Evolutionary conservation across 2,797 vertebrate species (phyloP), one percentile per base, ranked within the genome.

Genomic region (Microhierax caerulescens): DNA sequence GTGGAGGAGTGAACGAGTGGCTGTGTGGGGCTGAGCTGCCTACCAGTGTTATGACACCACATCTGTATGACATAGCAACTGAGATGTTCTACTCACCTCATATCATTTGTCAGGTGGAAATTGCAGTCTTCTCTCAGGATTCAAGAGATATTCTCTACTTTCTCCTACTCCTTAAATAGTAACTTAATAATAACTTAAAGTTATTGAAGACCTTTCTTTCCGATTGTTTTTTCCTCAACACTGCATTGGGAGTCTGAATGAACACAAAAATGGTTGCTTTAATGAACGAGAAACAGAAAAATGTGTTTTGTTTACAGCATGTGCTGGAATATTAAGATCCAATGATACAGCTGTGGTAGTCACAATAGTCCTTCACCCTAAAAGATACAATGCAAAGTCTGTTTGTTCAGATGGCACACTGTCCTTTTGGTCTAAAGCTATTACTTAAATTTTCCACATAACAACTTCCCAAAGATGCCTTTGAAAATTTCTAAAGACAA

Each of bases 401-500:
- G 95, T 98, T 98, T 98, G 89, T 93, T 97, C 98, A 98, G 97
- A 98, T 98, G 98, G 97, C 60, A 94, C 48, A 54, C 88, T 93
- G 96, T 98, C 96, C 95, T 97, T 94, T 93, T 53, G 48, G 89
- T 95, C 85, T 95, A 95, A 97, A 96, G 95, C 96, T 94, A 95
- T 97, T 95, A 98, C 97, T 97, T 96, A 96, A 59, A 96, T 98
- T 98, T 97, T 97, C 95, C 97, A 96, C 95, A 90, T 95, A 97
- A 98, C 97, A 97, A 97, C 96, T 98, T 98, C 97, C 97, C 95
- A 97, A 95, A 95, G 96, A 97, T 96, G 96, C 97, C 97, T 98
- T 97, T 97, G 97, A 98, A 98, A 98, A 97, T 95, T 98, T 98
- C 96, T 97, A 97, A 97, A 92, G 94, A 96, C 92, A 98, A 98